phyloP scores from a whole-genome alignment of 2,113 vertebrate genomes.

The Alligator sinensis region DNA sequence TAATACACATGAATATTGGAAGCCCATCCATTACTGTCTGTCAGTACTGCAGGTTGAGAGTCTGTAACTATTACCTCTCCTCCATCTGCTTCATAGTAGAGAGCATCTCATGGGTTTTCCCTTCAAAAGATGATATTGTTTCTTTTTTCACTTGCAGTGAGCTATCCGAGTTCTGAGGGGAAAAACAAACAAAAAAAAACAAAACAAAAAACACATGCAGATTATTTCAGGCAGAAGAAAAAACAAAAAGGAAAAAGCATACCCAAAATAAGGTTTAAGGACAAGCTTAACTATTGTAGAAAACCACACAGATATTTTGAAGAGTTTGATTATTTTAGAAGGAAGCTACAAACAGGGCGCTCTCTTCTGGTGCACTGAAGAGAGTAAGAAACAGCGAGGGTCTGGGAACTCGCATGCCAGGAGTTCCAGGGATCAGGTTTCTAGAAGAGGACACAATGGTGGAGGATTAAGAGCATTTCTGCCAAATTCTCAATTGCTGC shows the following conservation, averaged over 20 bases:
- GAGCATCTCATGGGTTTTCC: conserved; percentile 88
- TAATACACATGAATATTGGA: neutral
- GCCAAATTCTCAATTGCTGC: too few species aligned
- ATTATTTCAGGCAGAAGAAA: neutral
- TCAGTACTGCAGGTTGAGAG: neutral
- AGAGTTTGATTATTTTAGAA: neutral
- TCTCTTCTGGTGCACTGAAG: neutral
- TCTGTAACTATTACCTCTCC: conserved; percentile 83
- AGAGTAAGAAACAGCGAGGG: neutral
- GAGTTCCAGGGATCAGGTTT: neutral
- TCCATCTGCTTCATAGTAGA: conserved; percentile 88
- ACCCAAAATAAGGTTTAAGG: neutral
- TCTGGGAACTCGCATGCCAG: neutral
- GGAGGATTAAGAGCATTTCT: neutral
- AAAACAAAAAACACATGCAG: too few species aligned
- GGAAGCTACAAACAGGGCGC: neutral
- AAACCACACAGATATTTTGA: neutral
- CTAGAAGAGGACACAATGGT: neutral
- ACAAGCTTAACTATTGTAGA: neutral
- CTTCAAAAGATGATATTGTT: conserved; percentile 85
- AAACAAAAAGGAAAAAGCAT: neutral
- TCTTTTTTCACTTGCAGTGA: conserved; percentile 89
- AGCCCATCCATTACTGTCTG: neutral
- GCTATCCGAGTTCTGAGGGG: conserved; percentile 83
- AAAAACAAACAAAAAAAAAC: neutral